phyloP scores from a whole-genome alignment of 2,797 vertebrate genomes.

The Malacoctenus gilli region DNA sequence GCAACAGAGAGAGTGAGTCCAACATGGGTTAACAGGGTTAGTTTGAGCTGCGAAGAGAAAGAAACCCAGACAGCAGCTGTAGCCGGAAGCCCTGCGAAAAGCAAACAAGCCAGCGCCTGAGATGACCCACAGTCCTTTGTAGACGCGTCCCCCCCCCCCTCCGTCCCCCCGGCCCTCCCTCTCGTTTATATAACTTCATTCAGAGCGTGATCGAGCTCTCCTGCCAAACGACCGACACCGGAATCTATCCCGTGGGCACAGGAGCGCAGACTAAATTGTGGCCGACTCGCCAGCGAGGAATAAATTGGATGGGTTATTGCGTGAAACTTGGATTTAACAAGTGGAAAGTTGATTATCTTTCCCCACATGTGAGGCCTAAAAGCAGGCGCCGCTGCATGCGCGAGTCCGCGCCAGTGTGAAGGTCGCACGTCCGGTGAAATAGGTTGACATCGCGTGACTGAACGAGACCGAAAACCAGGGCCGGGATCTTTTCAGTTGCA shows the following conservation, averaged over 20 bases:
- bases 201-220: conserved; percentile 20
- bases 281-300: too few species aligned
- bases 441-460: too few species aligned
- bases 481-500: too few species aligned
- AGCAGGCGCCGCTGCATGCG: not conserved
- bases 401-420: conserved; percentile 27
- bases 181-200: conserved; percentile 40
- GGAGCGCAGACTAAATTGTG: not conserved
- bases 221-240: conserved; percentile 17
- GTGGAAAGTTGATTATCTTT: conserved; percentile 50
- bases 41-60: conserved; percentile 17
- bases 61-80: conserved; percentile 25
- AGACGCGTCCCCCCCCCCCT: conserved; percentile 44
- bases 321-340: conserved; percentile 48
- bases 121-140: conserved; percentile 41
- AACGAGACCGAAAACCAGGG: too few species aligned
- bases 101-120: conserved; percentile 35
- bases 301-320: conserved; percentile 34
- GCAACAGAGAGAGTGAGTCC: conserved; percentile 15
- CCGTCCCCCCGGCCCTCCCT: not conserved
- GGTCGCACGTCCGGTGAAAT: conserved; percentile 42
- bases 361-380: conserved; percentile 6
- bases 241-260: conserved; percentile 26
- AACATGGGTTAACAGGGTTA: conserved; percentile 55
- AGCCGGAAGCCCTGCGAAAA: conserved; percentile 41